Percentiles rank a stretch among this genome's conserved stretches.
These are phyloP conservation scores for Buceros bicornis DNA, from an alignment of 2,797 vertebrate genomes.

Conservation along the genomic window DNA sequence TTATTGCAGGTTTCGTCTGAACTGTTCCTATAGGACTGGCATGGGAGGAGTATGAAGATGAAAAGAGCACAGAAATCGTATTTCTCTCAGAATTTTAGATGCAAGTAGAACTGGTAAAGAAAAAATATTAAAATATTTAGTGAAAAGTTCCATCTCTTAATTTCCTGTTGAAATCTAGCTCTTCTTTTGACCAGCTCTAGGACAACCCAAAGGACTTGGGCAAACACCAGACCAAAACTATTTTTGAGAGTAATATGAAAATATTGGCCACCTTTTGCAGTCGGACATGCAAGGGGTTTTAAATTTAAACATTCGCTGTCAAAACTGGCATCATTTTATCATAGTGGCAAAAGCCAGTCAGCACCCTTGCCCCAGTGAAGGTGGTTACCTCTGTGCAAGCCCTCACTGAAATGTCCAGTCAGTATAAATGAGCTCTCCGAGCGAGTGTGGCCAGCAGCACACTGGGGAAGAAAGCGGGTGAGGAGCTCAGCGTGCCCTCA, in stretches of 20 bases:
- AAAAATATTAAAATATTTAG: not conserved
- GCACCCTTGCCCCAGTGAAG: not conserved
- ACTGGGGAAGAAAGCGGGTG: fast-evolving
- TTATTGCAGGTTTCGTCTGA: not conserved
- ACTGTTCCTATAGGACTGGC: not conserved
- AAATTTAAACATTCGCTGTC: not conserved
- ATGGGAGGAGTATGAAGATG: not conserved
- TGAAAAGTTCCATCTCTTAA: not conserved
- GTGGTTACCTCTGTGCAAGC: not conserved
- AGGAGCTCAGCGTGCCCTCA: not conserved
- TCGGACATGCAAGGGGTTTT: not conserved
- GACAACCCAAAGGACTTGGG: not conserved
- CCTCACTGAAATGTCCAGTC: not conserved
- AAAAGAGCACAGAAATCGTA: not conserved
- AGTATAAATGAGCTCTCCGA: not conserved
- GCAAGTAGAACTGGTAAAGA: not conserved
- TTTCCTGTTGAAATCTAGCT: not conserved
- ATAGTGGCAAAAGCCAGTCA: not conserved
- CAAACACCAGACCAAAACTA: not conserved
- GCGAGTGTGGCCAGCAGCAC: fast-evolving
- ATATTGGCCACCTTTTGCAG: not conserved
- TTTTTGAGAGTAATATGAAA: not conserved
- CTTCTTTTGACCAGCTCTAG: not conserved
- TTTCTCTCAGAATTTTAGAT: not conserved
- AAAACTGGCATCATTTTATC: not conserved